Evolutionary conservation across 1,140 invertebrate species (phyloP).

Genomic region (Penaeus chinensis): DNA sequence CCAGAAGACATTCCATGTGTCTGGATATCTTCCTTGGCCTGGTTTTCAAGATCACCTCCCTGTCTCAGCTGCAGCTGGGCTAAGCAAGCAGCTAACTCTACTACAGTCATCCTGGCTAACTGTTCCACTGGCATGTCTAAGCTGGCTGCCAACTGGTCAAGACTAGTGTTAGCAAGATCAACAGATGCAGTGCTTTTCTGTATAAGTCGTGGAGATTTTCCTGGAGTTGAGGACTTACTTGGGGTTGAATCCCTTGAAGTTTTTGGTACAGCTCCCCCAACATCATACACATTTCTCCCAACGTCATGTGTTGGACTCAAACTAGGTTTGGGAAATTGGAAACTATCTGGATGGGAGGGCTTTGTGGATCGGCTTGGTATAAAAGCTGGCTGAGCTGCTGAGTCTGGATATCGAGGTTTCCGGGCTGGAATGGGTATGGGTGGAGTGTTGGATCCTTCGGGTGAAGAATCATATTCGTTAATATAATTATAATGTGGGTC

Average conservation of each 20-base stretch:
- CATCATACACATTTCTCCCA: conserved; percentile 59
- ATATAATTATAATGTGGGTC: conserved; percentile 63
- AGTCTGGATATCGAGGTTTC: conserved; percentile 60
- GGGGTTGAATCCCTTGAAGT: conserved; percentile 62
- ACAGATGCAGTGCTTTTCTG: conserved; percentile 57
- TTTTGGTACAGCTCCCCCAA: conserved; percentile 62
- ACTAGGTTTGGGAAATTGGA: conserved; percentile 63
- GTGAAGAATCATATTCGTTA: conserved; percentile 63
- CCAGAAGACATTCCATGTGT: conserved; percentile 9
- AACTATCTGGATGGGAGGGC: conserved; percentile 51
- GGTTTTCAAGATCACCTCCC: conserved; percentile 40
- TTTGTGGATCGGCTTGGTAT: conserved; percentile 58
- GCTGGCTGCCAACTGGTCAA: conserved; percentile 60
- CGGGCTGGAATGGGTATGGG: conserved; percentile 63
- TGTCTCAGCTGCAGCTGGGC: conserved; percentile 61
- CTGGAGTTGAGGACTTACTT: conserved; percentile 62
- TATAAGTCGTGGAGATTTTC: conserved; percentile 60
- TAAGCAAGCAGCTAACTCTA: conserved; percentile 62
- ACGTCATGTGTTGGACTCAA: conserved; percentile 61
- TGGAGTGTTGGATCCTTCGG: conserved; percentile 56
- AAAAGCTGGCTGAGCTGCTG: conserved; percentile 49
- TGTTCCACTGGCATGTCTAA: conserved; percentile 62
- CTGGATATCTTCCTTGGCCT: conserved; percentile 37
- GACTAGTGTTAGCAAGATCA: conserved; percentile 62
- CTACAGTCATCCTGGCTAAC: conserved; percentile 63